A percentile compares a stretch with the other conserved stretches of the same genome.
phyloP scores from a whole-genome alignment of 1,140 invertebrate species.

The Plutomurus gul region DNA sequence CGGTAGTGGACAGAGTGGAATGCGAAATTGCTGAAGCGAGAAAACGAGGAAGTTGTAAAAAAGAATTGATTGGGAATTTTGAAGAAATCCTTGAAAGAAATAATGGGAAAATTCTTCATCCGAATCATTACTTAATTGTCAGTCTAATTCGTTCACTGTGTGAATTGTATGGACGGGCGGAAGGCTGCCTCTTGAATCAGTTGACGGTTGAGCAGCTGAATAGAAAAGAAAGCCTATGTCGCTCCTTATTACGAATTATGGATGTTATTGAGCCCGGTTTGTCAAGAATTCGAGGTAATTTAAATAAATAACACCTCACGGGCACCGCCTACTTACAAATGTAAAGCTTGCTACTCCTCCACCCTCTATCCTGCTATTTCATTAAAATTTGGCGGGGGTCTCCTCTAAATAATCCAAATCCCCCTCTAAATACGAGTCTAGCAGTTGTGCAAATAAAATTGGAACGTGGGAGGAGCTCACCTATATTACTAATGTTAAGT shows the following conservation, averaged over 20 bases:
- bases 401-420: too few relatives aligned
- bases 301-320: too few relatives aligned
- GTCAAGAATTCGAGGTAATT: constrained; percentile 70
- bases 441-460: too few relatives aligned
- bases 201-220: constrained; percentile 72
- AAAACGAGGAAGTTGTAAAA: background rate
- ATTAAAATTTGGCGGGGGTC: too few relatives aligned
- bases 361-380: too few relatives aligned
- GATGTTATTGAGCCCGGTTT: constrained; percentile 75
- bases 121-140: constrained; percentile 68
- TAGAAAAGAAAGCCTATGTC: constrained; percentile 74
- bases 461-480: too few relatives aligned
- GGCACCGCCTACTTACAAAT: too few relatives aligned
- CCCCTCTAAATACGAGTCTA: too few relatives aligned
- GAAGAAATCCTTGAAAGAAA: constrained; percentile 69
- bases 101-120: constrained; percentile 68
- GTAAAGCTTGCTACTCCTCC: too few relatives aligned
- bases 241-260: constrained; percentile 68
- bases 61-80: constrained; percentile 53
- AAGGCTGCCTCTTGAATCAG: constrained; percentile 72
- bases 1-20: constrained; percentile 65
- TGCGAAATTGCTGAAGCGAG: constrained; percentile 60
- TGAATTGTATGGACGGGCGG: constrained; percentile 74
- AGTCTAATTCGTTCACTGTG: constrained; percentile 67
- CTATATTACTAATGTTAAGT: too few relatives aligned